A percentile compares a stretch with the other conserved stretches of the same genome.
These are phyloP conservation scores for Chaenocephalus aceratus DNA, from an alignment of 2,113 vertebrate species.

Conservation along the genomic window DNA sequence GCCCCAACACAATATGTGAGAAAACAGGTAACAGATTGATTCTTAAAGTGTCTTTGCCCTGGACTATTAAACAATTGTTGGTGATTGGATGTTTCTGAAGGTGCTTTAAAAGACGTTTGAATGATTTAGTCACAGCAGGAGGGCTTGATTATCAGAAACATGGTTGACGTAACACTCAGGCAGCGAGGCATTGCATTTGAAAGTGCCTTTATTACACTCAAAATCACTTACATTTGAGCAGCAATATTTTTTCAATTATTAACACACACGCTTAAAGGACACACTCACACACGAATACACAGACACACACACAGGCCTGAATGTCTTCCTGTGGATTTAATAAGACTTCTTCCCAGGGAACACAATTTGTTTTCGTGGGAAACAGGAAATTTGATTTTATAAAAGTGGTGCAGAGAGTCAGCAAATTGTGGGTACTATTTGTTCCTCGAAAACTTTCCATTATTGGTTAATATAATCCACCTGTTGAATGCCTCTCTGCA, in stretches of 20 bases:
- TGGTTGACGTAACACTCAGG: not conserved
- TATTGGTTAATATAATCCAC: not conserved
- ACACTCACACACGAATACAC: slow-evolving; percentile 10
- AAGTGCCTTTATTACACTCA: slow-evolving; percentile 10
- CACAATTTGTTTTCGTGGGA: not conserved
- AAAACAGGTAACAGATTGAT: slow-evolving; percentile 44
- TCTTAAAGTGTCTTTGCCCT: slow-evolving; percentile 6
- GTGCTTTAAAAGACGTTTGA: slow-evolving; percentile 19
- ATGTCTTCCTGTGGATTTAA: slow-evolving; percentile 22
- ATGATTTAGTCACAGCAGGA: slow-evolving; percentile 30
- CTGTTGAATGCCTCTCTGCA: not conserved
- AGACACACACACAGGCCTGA: not conserved
- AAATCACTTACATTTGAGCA: slow-evolving; percentile 16
- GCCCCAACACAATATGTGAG: not conserved
- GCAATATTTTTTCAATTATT: slow-evolving; percentile 5
- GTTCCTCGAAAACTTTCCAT: not conserved
- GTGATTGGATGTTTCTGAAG: slow-evolving; percentile 12
- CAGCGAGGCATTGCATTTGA: no score
- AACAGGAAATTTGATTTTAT: slow-evolving; percentile 57
- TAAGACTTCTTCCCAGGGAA: slow-evolving; percentile 12
- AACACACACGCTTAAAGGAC: not conserved
- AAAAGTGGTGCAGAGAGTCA: slow-evolving; percentile 4
- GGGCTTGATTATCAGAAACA: slow-evolving; percentile 13
- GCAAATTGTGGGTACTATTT: slow-evolving; percentile 6
- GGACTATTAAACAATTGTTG: slow-evolving; percentile 23